Base-by-base conservation (phyloP, 1,140 invertebrate genomes). In the Aphaenogaster floridana region DNA sequence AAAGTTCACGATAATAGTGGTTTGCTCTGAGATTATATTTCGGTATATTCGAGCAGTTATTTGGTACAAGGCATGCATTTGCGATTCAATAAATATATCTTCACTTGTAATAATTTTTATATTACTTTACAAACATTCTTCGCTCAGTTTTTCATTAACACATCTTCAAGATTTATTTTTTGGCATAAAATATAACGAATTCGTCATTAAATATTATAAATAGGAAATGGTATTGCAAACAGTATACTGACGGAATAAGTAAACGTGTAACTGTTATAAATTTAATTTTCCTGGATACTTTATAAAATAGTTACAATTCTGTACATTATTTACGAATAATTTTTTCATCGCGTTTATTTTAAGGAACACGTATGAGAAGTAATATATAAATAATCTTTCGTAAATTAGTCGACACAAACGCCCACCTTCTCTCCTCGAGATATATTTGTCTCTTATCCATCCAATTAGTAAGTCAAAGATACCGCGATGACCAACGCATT, bases 401-500 rank as follows among this genome's bases (percentile, higher is more conserved):
- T 74, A 61, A 83, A 83, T 83, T 83, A 72, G 28, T 61, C 54
- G 34, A 42, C 57, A 61, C 54, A 34, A 36, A 61, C 80, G 11
- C 69, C 69, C 48, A 21, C 17, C 69, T 50, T 57, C 28, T 21
- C 59, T 13, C 48, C 17, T 7, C 61, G 59, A 91, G 85, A 91
- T 78, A 91, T 89, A 91, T 92, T 92, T 90, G 89, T 92, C 90
- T 91, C 80, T 91, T 91, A 91, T 91, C 89, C 89, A 74, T 88
- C 91, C 91, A 93, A 93, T 93, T 93, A 92, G 92, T 92, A 93
- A 92, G 88, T 91, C 90, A 91, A 89, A 83, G 90, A 91, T 91
- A 91, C 91, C 90, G 74, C 90, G 88, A 91, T 91, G 90, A 91
- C 86, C 90, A 66, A 91, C 81, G 90, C 90, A 88, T 89, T 91